Base-by-base conservation (phyloP, 2,888 invertebrate genomes). In the Drosophila pseudotakahashii region DNA sequence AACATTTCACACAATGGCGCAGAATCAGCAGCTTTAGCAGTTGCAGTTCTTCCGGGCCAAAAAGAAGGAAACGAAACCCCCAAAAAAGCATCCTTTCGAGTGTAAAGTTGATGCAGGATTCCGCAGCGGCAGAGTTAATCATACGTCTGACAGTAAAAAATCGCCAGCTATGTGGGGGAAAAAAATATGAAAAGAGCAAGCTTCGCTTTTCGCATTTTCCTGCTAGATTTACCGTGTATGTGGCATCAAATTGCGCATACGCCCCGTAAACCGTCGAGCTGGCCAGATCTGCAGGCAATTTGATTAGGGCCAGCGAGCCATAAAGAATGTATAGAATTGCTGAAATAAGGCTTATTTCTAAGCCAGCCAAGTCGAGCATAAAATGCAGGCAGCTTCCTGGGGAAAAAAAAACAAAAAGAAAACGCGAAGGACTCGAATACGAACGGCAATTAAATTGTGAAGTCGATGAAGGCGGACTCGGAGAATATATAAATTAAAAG, bases 401-500 rank as follows among this genome's bases (percentile, higher is more conserved):
- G 16, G 26, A 41, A n/a, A 37, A 52, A 50, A 26, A 34, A 60
- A 36, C 19, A 60, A 51, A 37, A 32, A 34, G 19, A 19, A 19
- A 19, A 19, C 19, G 63, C 58, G 45, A 54, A 42, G 59, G 70
- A 69, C 70, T 42, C 52, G 64, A 52, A 57, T 55, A 47, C 55
- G 50, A 66, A 53, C 19, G 70, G 78, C 79, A 84, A 81, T 84
- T 84, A 81, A 81, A 73, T 77, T 70, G 63, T 30, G 52, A 72
- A 36, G 26, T 76, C 42, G 63, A 47, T 73, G 75, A 75, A 72
- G 73, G 71, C 26, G 26, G 26, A 26, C 26, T 26, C 64, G 60
- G 26, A 55, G 34, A 70, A 70, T 59, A 73, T 67, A 54, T 73
- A 63, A 61, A 66, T 64, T 61, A 66, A 70, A 85, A 60, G 50